These are phyloP conservation scores for Lindbergichthys nudifrons DNA, from an alignment of 2,797 vertebrate genomes.

Conservation along the genomic window DNA sequence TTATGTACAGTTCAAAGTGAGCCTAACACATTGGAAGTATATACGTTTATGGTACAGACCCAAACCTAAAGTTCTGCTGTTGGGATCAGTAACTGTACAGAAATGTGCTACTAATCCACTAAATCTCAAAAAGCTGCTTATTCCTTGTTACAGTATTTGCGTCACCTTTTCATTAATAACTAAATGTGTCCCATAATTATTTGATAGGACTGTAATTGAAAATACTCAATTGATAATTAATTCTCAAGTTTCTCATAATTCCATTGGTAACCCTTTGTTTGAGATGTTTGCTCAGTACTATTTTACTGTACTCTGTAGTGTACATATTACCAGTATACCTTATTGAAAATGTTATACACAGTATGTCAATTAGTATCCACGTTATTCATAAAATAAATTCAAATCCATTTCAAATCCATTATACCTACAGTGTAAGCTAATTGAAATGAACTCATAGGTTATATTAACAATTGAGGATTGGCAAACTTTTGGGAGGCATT, in stretches of 20 bases:
- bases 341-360: constrained; percentile 3
- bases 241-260: constrained; percentile 22
- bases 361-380: neutral
- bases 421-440: neutral
- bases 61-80: neutral
- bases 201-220: constrained; percentile 6
- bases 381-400: neutral
- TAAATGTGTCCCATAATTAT: constrained; percentile 8
- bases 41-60: neutral
- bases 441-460: neutral
- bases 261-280: constrained; percentile 8
- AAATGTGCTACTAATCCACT: neutral
- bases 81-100: neutral
- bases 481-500: neutral
- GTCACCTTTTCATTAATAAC: constrained; percentile 3
- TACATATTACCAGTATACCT: constrained; percentile 10
- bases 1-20: constrained; percentile 29
- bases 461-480: neutral
- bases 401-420: constrained; percentile 2
- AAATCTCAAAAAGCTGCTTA: neutral
- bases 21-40: neutral
- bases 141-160: neutral
- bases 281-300: neutral
- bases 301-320: neutral
- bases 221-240: neutral